Base-by-base conservation (phyloP, 2,888 invertebrate species). In the Lomographa bimaculata region DNA sequence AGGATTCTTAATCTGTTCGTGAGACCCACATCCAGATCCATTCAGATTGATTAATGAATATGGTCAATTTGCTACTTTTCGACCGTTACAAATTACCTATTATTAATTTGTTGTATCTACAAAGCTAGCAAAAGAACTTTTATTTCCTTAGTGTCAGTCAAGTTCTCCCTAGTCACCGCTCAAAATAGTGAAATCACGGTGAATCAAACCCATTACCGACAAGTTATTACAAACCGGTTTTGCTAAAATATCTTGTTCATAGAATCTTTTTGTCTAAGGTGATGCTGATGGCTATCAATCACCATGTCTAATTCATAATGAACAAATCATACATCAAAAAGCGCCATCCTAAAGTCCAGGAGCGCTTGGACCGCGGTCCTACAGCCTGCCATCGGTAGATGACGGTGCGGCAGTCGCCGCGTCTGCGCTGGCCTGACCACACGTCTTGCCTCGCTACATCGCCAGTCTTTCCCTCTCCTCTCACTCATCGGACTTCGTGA, bases 351-450 rank as follows among this genome's bases (percentile, higher is more conserved):
- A 29, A 30, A 29, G 11, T 21, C 7, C 54, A 58, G 55, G 58
- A 61, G 49, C 53, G 59, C 50, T 47, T 57, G 54, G n/a, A n/a
- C n/a, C n/a, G n/a, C n/a, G n/a, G 37, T 57, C 52, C 52, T 51
- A 56, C 56, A 60, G 64, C 60, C 59, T 57, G 38, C 24, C 35
- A 28, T 53, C 46, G 54, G 37, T 48, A 54, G 49, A 46, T 46
- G 41, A 45, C 47, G 30, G 49, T 48, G 16, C 9, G 33, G 33
- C 77, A 79, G 78, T 79, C 65, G 64, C 48, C 64, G 72, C 60
- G 64, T 57, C 53, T 45, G 39, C 28, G 60, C 57, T 71, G 70
- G 43, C 55, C 54, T 26, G 64, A 21, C 41, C 60, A 50, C 62
- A 64, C 68, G 66, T 50, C 39, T 33, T 21, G 10, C 7, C 16